Evolutionary conservation across 2,113 vertebrate species (phyloP), one percentile per base, ranked within the genome.

Genomic region (Melanocharis versteri): DNA sequence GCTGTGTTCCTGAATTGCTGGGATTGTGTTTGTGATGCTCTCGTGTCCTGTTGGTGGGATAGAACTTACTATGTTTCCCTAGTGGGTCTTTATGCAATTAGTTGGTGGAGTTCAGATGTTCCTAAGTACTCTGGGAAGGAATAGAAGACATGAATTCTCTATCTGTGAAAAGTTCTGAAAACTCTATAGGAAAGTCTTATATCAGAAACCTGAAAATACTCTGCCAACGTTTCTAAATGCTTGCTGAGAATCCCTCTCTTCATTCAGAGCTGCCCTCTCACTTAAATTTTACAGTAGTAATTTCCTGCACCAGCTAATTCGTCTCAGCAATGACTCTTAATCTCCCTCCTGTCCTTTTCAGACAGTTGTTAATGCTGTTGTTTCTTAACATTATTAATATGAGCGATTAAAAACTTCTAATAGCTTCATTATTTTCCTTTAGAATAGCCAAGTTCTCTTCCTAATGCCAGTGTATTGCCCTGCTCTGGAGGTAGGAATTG

Each of bases 101-200:
- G 7, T 13, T 44, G 35, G 15, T 56, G 26, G 22, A 35, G 20
- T 76, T 85, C 6, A 30, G 53, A 18, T 78, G 35, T 48, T 53
- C 65, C 28, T 13, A 3, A 80, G 15, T 54, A 8, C 33, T 75
- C 27, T 40, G 66, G 35, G 40, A 64, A 51, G 50, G 45, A 57
- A 28, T 13, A 37, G 4, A 30, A 50, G 60, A 12, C 4, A 1
- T 24, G 33, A 62, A 51, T 84, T 78, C 39, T 45, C 7, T 15
- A 7, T 27, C 20, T 75, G 13, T 35, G 47, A 78, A 39, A 73
- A 76, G 58, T 33, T 27, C 57, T 76, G 77, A 45, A 15, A n/a
- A 47, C 0, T 4, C 28, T 60, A 0, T 24, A 44, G 72, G 51
- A 42, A 77, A 58, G 15, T n/a, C 39, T 77, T 37, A 0, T 0